Percentiles rank a stretch among this genome's conserved stretches.
Evolutionary conservation across 2,113 vertebrate genomes (phyloP).

Genomic region (Megaceryle torquata): DNA sequence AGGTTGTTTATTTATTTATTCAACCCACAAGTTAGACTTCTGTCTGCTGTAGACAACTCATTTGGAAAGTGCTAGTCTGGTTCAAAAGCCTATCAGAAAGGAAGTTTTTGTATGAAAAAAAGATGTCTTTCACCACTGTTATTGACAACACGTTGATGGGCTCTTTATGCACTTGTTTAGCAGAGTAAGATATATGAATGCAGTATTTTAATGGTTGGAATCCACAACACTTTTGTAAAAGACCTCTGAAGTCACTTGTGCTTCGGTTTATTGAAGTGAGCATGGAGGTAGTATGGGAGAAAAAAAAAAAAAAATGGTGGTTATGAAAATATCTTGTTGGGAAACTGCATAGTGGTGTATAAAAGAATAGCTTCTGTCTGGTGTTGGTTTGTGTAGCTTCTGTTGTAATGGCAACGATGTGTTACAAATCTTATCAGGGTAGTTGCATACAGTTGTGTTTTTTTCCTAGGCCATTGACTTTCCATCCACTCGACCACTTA

Average conservation of each 20-base stretch:
- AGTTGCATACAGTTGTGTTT: not conserved
- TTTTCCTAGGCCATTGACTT: not conserved
- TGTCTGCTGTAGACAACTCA: not conserved
- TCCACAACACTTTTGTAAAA: not conserved
- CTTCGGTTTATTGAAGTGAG: not conserved
- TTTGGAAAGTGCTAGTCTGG: not conserved
- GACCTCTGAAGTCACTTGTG: not conserved
- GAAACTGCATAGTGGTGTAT: not conserved
- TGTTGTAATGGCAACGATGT: not conserved
- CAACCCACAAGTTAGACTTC: not conserved
- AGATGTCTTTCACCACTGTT: not conserved
- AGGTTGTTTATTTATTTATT: not conserved
- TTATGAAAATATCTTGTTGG: not conserved
- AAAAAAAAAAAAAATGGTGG: not conserved
- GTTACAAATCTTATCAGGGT: not conserved
- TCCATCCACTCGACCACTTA: not conserved
- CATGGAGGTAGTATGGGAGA: not conserved
- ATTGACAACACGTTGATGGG: not conserved
- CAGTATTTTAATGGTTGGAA: not conserved
- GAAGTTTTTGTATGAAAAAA: not conserved
- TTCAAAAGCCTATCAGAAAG: not conserved
- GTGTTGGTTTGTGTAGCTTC: not conserved
- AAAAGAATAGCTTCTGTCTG: not conserved
- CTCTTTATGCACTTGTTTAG: not conserved
- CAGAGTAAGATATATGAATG: not conserved